Percentiles rank a stretch among this genome's conserved stretches.
Conservation (phyloP, 92 coral and sea anemone species). For the Siderastrea radians region DNA sequence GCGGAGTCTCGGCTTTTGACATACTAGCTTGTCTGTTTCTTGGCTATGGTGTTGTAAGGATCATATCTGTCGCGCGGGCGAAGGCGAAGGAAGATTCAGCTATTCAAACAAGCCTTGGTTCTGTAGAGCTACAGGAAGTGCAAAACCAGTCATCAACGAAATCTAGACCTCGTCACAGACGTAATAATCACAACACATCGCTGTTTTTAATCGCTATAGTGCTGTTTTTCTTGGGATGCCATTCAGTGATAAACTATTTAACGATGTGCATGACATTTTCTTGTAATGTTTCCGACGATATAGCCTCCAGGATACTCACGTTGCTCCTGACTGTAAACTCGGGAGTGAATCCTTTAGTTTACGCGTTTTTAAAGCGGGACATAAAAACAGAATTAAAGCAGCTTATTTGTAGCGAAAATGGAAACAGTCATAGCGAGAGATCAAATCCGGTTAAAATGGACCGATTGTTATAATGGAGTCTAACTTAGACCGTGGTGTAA, state of each 20-base stretch:
- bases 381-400: neutral
- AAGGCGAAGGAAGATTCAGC: neutral
- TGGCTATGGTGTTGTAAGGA: neutral
- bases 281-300: neutral
- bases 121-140: neutral
- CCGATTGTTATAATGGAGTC: no score
- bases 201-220: neutral
- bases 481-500: no score
- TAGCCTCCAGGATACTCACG: neutral
- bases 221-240: conserved; percentile 8
- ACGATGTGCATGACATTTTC: neutral
- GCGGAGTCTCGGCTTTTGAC: neutral
- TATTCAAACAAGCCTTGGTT: neutral
- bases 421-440: neutral
- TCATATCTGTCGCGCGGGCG: neutral
- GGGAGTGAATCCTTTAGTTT: conserved; percentile 24
- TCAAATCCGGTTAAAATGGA: no score
- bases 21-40: conserved; percentile 7
- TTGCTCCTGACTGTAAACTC: conserved; percentile 8
- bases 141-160: neutral
- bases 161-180: neutral
- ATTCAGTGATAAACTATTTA: conserved; percentile 5
- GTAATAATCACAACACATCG: neutral
- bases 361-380: conserved; percentile 17
- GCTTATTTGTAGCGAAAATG: neutral